Evolutionary conservation across 35 echinoderm and acorn worm genomes (phyloP).

Genomic region (Amphiura filiformis): DNA sequence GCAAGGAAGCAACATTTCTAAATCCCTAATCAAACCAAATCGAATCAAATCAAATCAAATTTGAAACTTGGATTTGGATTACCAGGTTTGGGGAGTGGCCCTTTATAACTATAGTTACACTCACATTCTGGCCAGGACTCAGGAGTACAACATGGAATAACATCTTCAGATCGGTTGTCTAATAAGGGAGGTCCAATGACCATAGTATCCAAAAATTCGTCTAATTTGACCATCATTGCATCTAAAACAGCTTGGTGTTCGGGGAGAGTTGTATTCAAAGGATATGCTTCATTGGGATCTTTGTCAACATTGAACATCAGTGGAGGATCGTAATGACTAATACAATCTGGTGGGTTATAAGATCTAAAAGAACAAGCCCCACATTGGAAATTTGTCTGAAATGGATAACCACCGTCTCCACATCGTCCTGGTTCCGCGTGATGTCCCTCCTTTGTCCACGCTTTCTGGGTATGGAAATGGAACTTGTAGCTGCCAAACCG

Average conservation of each 20-base stretch:
- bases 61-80: no score
- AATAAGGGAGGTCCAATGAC: not conserved
- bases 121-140: not conserved
- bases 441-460: not conserved
- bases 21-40: no score
- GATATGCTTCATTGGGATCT: constrained; percentile 46
- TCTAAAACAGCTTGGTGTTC: not conserved
- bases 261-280: not conserved
- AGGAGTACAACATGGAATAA: not conserved
- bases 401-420: not conserved
- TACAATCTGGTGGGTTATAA: not conserved
- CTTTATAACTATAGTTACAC: not conserved
- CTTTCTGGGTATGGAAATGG: constrained; percentile 29
- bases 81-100: no score
- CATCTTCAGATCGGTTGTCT: not conserved
- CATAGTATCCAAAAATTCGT: not conserved
- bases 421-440: not conserved
- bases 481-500: constrained; percentile 40
- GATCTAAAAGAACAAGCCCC: not conserved
- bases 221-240: not conserved
- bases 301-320: constrained; percentile 39
- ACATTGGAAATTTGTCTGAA: not conserved
- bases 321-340: constrained; percentile 44
- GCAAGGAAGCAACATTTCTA: no score
- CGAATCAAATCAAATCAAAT: no score